A percentile compares a stretch with the other conserved stretches of the same genome.
phyloP scores from a whole-genome alignment of 2,797 vertebrate genomes.

The Premnoplex brunnescens region DNA sequence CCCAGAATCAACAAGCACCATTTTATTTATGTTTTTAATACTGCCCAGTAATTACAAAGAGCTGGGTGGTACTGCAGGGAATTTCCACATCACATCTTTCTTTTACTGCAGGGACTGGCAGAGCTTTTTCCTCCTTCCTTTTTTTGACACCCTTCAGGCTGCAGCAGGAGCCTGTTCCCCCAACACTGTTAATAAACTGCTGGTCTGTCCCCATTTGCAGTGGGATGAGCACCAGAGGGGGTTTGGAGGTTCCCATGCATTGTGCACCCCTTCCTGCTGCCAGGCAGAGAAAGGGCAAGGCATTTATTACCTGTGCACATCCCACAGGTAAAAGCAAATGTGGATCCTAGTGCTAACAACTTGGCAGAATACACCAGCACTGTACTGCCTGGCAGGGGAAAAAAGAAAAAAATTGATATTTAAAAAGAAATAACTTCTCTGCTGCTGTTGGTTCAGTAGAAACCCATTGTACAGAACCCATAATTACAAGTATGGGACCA shows the following conservation, averaged over 20 bases:
- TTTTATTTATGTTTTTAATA: not conserved
- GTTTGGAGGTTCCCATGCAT: not conserved
- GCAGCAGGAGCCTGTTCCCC: not conserved
- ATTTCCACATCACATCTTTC: not conserved
- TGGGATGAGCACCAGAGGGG: not conserved
- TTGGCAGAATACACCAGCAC: not conserved
- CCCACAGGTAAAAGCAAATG: not conserved
- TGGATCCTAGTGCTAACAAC: not conserved
- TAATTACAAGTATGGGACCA: not conserved
- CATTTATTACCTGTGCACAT: not conserved
- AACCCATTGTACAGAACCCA: not conserved
- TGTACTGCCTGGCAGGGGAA: not conserved
- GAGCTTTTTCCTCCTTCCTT: not conserved
- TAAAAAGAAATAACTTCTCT: not conserved
- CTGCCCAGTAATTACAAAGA: not conserved
- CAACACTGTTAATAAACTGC: accelerated
- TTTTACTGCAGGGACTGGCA: not conserved
- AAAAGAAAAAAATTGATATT: not conserved
- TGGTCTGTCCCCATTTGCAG: not conserved
- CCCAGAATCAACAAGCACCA: not conserved
- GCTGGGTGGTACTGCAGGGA: not conserved
- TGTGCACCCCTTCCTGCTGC: not conserved
- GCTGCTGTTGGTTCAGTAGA: not conserved
- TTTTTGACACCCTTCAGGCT: not conserved
- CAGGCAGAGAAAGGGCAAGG: not conserved